These are phyloP conservation scores for Thinocorus orbignyianus DNA, from an alignment of 2,113 vertebrate genomes.

Conservation along the genomic window DNA sequence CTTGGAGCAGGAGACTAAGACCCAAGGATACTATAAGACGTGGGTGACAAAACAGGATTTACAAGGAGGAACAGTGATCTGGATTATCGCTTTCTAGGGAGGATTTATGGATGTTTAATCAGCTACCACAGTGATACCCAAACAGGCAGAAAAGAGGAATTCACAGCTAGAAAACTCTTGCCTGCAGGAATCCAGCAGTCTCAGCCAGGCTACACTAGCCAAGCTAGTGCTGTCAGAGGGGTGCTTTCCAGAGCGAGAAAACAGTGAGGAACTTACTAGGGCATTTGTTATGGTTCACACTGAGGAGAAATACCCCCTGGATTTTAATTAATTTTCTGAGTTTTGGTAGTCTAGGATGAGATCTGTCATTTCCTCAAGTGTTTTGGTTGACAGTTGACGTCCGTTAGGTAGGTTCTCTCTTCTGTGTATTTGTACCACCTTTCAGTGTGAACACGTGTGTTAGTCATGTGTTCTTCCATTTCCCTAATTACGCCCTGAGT, in stretches of 20 bases:
- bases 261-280: neutral
- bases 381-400: neutral
- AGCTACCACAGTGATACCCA: neutral
- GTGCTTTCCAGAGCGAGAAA: neutral
- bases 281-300: neutral
- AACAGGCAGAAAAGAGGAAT: neutral
- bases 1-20: neutral
- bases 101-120: neutral
- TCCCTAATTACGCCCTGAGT: neutral
- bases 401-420: neutral
- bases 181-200: neutral
- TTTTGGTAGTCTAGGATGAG: neutral
- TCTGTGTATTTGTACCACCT: neutral
- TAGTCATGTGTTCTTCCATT: neutral
- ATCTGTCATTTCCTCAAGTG: neutral
- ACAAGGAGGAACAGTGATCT: neutral
- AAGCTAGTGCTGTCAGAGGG: neutral
- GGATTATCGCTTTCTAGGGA: slow-evolving; percentile 11
- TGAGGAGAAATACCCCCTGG: neutral
- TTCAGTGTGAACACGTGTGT: neutral
- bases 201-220: neutral
- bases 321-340: neutral
- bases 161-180: neutral
- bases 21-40: neutral
- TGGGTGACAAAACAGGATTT: neutral